Evolutionary conservation across 2,888 invertebrate genomes (phyloP), one percentile per base, ranked within the genome.

Genomic region (Andrena minutula): DNA sequence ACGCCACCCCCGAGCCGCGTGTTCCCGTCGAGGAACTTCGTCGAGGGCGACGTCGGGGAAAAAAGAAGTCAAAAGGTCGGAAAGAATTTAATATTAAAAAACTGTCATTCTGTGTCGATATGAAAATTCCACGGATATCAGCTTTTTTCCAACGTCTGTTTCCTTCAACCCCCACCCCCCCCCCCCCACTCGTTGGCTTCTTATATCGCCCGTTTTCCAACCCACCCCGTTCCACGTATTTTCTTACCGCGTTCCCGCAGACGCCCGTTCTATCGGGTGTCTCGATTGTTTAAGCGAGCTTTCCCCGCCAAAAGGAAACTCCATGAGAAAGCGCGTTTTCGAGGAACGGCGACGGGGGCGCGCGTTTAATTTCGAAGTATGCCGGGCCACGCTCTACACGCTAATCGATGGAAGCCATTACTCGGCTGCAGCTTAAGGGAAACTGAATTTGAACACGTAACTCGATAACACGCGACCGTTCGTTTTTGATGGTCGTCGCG

Each of bases 51-150:
- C 61, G 78, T 58, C 61, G 69, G 63, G 51, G 61, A 58, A 71
- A 86, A 85, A 83, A 75, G 75, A 89, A 90, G 86, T 88, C 86
- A 89, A 90, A 89, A 90, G 88, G 86, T 86, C 82, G 86, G 83
- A 80, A 86, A 86, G 94, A 94, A 94, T 94, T 94, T 94, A 93
- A 94, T 94, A 94, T 93, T 92, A 92, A 92, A 93, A 92, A 91
- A 92, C 92, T 93, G 92, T 92, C 92, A 92, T 94, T 92, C 91
- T 92, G 89, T 89, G 92, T 91, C 92, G 92, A 93, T 93, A 94
- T 94, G 93, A 93, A 93, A 94, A 94, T 94, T 94, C 93, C 94
- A 89, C 87, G 89, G 90, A 91, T 92, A 92, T 92, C 91, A 89
- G 87, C 86, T 87, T 82, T 90, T 89, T 86, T 79, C 84, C 84